Evolutionary conservation across 1,140 invertebrate genomes (phyloP), one percentile per base, ranked within the genome.

Genomic region (Dufourea novaeangliae): DNA sequence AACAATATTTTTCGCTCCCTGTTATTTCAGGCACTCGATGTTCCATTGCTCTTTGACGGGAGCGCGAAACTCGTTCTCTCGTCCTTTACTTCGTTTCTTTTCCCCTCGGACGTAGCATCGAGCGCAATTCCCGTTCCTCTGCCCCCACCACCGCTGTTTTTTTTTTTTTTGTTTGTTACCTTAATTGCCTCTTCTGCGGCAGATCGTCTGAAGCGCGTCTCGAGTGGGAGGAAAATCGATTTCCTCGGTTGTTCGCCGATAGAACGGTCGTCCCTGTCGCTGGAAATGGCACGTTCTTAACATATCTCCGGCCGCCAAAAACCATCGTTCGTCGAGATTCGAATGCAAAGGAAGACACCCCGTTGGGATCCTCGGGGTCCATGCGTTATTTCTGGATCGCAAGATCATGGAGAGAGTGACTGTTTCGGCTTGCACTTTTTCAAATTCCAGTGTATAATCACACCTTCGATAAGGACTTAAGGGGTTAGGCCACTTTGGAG

Each of bases 171-270:
- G 68, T 68, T 78, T 52, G 44, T 80, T 34, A 66, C 71, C 50
- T 74, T 74, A 74, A 74, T 74, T 74, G 72, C 72, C 72, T 57
- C 37, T 74, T 67, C 62, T 17, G 50, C 22, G 72, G 50, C 50
- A 67, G 72, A 74, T 74, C 22, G 72, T 74, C 72, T 74, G 72
- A 74, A 74, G 72, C 37, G 34, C 22, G 72, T 74, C 71, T 74
- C 61, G 71, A 74, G 71, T 74, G 71, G 61, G 39, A 56, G 27
- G 46, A 32, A 74, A 50, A 71, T 76, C 73, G 64, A 69, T 80
- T 67, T 75, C 57, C 50, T 76, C 34, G 27, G 14, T 39, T n/a
- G 39, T 69, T 61, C 71, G 52, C 22, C 34, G 69, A 78, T 64
- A 37, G 66, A 69, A 68, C 50, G 78, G 27, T 63, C 57, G 46